A percentile compares a stretch with the other conserved stretches of the same genome.
Conservation (phyloP, 2,797 vertebrate species). For the Mormyrus hasselquistii region DNA sequence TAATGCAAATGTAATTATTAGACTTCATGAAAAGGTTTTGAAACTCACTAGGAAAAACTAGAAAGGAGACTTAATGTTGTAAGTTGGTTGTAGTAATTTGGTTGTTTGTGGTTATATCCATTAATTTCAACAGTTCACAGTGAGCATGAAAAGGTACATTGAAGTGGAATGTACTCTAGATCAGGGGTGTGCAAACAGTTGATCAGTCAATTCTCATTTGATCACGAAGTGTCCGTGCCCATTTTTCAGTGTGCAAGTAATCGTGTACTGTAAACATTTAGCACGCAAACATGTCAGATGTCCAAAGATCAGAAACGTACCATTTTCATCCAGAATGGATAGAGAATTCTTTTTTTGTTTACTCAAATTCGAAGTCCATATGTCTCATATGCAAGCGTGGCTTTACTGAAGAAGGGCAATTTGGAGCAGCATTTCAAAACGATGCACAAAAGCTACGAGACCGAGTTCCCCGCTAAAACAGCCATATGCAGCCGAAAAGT, state of each 20-base stretch:
- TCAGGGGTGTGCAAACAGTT: not conserved
- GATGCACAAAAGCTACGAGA: not conserved
- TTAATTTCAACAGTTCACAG: not conserved
- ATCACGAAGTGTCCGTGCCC: not conserved
- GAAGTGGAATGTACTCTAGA: not conserved
- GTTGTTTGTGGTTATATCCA: not conserved
- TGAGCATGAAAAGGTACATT: not conserved
- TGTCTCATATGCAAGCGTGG: not conserved
- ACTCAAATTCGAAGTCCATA: not conserved
- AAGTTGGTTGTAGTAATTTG: not conserved
- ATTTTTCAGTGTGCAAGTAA: not conserved
- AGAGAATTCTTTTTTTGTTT: too few species aligned
- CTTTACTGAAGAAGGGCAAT: too few species aligned
- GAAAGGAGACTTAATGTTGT: not conserved
- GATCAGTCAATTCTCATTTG: not conserved
- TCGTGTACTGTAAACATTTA: not conserved
- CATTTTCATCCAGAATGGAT: too few species aligned
- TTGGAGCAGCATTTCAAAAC: too few species aligned
- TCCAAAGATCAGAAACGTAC: not conserved
- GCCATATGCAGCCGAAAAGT: not conserved
- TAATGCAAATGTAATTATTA: not conserved
- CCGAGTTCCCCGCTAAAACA: not conserved
- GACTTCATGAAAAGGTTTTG: not conserved
- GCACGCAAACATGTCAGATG: not conserved
- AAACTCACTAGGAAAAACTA: not conserved